A percentile compares a stretch with the other conserved stretches of the same genome.
phyloP scores from a whole-genome alignment of 2,113 vertebrate species.

The Clarias gariepinus region DNA sequence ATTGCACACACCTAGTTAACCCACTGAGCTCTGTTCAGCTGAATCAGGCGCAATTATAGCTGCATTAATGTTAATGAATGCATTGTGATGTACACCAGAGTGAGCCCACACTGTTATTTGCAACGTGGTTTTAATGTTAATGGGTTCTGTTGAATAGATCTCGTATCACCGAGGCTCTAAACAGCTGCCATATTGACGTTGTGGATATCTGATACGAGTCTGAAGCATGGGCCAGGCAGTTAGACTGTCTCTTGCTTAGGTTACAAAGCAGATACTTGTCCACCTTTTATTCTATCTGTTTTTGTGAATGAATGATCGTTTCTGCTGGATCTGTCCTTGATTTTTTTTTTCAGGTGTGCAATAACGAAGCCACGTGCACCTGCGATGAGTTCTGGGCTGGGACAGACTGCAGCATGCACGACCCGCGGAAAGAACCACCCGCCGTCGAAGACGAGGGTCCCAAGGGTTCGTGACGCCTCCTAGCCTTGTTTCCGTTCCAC shows the following conservation, averaged over 20 bases:
- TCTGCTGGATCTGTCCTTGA: not conserved
- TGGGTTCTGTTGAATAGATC: not conserved
- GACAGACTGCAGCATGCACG: conserved; percentile 97
- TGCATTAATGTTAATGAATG: conserved; percentile 5
- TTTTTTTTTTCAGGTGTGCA: conserved; percentile 82
- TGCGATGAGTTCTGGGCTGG: conserved; percentile 94
- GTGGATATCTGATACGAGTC: not conserved
- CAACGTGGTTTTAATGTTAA: conserved; percentile 20
- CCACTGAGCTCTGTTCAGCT: not conserved
- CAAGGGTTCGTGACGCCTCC: conserved; percentile 89
- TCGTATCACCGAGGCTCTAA: not conserved
- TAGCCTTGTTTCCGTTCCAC: conserved; percentile 27
- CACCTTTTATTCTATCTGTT: not conserved
- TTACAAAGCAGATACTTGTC: not conserved
- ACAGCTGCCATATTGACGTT: conserved; percentile 23
- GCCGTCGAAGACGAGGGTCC: conserved; percentile 84
- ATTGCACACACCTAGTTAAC: not conserved
- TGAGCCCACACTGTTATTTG: conserved; percentile 2
- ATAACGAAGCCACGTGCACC: conserved; percentile 97
- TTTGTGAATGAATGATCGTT: not conserved
- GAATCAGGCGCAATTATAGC: conserved; percentile 14
- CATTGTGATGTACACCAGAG: not conserved
- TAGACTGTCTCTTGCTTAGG: not conserved
- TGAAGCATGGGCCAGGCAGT: not conserved
- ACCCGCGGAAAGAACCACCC: conserved; percentile 83